Percentiles rank a stretch among this genome's conserved stretches.
Evolutionary conservation across 2,797 vertebrate genomes (phyloP).

Genomic region (Pangasius krempfi): DNA sequence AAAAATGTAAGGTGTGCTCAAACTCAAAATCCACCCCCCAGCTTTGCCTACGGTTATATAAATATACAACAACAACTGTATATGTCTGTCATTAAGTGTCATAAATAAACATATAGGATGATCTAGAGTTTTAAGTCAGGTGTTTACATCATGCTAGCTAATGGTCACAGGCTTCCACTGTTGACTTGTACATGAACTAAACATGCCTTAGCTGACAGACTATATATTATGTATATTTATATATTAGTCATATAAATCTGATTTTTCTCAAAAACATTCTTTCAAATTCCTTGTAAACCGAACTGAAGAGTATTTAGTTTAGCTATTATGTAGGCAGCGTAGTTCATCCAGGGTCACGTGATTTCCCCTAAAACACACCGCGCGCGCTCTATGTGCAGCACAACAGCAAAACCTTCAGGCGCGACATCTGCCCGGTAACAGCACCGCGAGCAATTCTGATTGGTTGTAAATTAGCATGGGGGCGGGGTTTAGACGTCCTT

Average conservation of each 20-base stretch:
- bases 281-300: too few species aligned
- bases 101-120: neutral
- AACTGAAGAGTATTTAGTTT: neutral
- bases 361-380: neutral
- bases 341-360: neutral
- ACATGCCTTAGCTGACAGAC: neutral
- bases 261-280: neutral
- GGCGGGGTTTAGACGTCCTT: neutral
- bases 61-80: too few species aligned
- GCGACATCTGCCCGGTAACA: neutral
- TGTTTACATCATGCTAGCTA: neutral
- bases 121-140: neutral
- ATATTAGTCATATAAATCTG: neutral
- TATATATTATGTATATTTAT: neutral
- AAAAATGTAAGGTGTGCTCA: neutral
- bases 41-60: neutral
- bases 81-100: neutral
- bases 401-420: neutral
- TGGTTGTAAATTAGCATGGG: constrained; percentile 9
- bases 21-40: neutral
- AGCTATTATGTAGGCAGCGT: neutral
- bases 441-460: neutral
- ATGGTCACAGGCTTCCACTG: neutral
- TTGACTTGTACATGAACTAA: neutral
- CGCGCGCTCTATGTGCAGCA: neutral